Conservation (phyloP, 2,113 vertebrate species). For the Myodes glareolus region DNA sequence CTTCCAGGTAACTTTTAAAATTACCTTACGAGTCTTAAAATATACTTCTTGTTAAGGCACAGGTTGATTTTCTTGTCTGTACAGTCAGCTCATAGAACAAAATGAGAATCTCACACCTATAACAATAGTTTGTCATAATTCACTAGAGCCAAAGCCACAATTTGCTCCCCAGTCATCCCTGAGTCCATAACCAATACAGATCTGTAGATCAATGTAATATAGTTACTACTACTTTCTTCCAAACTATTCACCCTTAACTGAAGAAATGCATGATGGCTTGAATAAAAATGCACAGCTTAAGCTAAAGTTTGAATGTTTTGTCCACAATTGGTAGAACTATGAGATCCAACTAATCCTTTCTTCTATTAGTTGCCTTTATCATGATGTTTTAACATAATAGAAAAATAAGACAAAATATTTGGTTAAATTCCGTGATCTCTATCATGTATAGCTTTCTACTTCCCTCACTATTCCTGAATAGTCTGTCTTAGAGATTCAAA, state of each 20-base stretch:
- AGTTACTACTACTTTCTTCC: constrained; percentile 46
- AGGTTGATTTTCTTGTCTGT: constrained; percentile 54
- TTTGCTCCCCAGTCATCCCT: constrained; percentile 32
- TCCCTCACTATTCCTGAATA: not conserved
- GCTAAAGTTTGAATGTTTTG: not conserved
- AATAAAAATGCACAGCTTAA: not conserved
- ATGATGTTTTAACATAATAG: not conserved
- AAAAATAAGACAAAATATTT: not conserved
- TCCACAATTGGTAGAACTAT: not conserved
- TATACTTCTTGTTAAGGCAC: constrained; percentile 14
- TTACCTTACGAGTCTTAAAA: too few relatives aligned
- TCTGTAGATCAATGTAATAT: constrained; percentile 49
- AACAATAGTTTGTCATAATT: constrained; percentile 66
- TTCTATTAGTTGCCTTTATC: not conserved
- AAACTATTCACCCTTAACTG: constrained; percentile 64
- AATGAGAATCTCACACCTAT: constrained; percentile 58
- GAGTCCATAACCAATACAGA: constrained; percentile 38
- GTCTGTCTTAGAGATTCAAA: not conserved
- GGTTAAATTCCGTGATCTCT: not conserved
- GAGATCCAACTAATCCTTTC: not conserved
- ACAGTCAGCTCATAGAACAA: not conserved
- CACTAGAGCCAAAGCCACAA: constrained; percentile 65
- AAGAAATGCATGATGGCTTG: not conserved
- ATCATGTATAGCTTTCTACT: not conserved
- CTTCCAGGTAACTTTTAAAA: constrained; percentile 11